Evolutionary conservation across 2,113 vertebrate genomes (phyloP).

Genomic region (Pseudopodoces humilis): DNA sequence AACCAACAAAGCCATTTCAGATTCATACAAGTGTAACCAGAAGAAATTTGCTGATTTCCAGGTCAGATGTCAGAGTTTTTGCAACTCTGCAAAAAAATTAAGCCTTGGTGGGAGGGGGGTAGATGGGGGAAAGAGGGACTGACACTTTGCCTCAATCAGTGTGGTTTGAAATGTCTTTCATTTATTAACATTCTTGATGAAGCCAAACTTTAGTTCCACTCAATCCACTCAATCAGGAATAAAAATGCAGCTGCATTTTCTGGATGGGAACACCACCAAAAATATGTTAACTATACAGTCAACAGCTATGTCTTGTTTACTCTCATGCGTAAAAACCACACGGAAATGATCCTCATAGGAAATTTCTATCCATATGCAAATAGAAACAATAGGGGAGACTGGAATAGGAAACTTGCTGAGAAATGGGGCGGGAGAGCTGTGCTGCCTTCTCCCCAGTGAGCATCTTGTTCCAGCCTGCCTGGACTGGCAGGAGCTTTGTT

Average conservation of each 20-base stretch:
- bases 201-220: slow-evolving; percentile 8
- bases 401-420: not conserved
- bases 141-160: slow-evolving; percentile 30
- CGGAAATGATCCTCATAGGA: not conserved
- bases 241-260: slow-evolving; percentile 59
- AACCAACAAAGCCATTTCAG: not conserved
- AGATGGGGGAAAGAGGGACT: not conserved
- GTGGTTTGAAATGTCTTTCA: slow-evolving; percentile 50
- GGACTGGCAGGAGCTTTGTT: not conserved
- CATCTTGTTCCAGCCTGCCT: not conserved
- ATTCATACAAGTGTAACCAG: not conserved
- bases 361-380: not conserved
- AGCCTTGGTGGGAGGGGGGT: not conserved
- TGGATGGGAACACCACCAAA: slow-evolving; percentile 49
- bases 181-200: slow-evolving; percentile 51
- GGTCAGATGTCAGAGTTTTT: not conserved
- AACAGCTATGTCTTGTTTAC: slow-evolving; percentile 43
- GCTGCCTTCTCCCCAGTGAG: not conserved
- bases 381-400: not conserved
- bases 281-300: slow-evolving; percentile 34
- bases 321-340: not conserved
- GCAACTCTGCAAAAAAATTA: not conserved
- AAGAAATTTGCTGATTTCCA: not conserved
- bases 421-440: not conserved
- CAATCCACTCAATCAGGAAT: slow-evolving; percentile 57